Evolutionary conservation across 1,140 invertebrate species (phyloP).

Genomic region (Ectropis grisescens): DNA sequence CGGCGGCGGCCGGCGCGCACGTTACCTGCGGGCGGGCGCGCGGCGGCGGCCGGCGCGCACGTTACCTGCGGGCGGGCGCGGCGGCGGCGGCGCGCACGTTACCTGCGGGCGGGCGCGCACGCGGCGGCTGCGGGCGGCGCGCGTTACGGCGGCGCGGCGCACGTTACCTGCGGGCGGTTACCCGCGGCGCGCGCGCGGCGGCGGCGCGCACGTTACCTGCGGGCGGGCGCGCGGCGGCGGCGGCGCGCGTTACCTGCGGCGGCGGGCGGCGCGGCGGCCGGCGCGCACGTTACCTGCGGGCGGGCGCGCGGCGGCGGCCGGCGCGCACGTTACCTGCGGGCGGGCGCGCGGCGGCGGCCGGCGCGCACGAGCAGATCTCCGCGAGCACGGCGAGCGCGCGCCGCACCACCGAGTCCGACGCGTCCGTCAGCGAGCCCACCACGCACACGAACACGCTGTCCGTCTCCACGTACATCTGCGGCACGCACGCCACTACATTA

Average conservation of each 20-base stretch:
- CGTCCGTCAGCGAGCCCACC: slow-evolving; percentile 88
- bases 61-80: slow-evolving; percentile 90
- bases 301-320: background rate
- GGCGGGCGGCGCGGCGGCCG: too few relatives aligned
- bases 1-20: background rate
- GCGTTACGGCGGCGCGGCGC: too few relatives aligned
- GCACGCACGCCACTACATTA: slow-evolving; percentile 3
- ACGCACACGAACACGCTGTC: slow-evolving; percentile 89
- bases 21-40: too few relatives aligned
- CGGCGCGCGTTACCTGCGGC: background rate
- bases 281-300: too few relatives aligned
- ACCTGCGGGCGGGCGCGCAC: too few relatives aligned
- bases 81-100: slow-evolving; percentile 91
- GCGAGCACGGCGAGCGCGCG: slow-evolving; percentile 91
- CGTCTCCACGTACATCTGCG: slow-evolving; percentile 89
- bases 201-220: too few relatives aligned
- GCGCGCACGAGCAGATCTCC: slow-evolving; percentile 81
- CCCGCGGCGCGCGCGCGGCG: too few relatives aligned
- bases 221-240: too few relatives aligned
- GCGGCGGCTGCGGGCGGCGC: too few relatives aligned
- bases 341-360: slow-evolving; percentile 14
- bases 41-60: slow-evolving; percentile 38
- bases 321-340: background rate
- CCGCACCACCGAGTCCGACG: slow-evolving; percentile 94
- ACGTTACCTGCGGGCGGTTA: too few relatives aligned